phyloP scores from a whole-genome alignment of 37 sponge, comb jelly and placozoan genomes.

The Theonella swinhoei region DNA sequence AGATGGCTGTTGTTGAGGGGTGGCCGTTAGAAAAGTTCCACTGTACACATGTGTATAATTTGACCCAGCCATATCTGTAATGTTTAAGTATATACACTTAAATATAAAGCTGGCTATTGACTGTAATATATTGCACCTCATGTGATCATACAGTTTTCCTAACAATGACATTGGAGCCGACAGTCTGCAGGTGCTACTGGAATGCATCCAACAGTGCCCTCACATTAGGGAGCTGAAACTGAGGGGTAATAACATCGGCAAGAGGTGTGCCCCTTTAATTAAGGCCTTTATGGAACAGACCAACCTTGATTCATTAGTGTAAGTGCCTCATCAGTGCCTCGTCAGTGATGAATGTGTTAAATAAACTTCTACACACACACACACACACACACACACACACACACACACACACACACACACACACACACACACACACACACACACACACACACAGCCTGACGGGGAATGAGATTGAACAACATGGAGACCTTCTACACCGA shows the following conservation, averaged over 20 bases:
- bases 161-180: slow-evolving; percentile 35
- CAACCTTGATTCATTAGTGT: slow-evolving; percentile 50
- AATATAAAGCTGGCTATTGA: no score
- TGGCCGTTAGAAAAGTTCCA: no score
- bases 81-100: no score
- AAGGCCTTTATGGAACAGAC: slow-evolving; percentile 39
- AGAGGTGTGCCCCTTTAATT: slow-evolving; percentile 28
- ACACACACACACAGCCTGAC: slow-evolving; percentile 34
- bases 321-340: background rate
- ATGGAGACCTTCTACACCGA: slow-evolving; percentile 29
- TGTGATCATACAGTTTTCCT: slow-evolving; percentile 49
- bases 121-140: no score
- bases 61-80: no score
- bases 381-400: slow-evolving; percentile 25
- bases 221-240: slow-evolving; percentile 52
- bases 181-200: slow-evolving; percentile 33
- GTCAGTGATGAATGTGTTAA: background rate
- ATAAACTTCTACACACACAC: slow-evolving; percentile 17
- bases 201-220: slow-evolving; percentile 9
- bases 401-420: slow-evolving; percentile 32
- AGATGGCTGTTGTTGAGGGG: no score
- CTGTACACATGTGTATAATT: no score
- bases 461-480: slow-evolving; percentile 64
- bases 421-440: background rate
- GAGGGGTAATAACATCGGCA: slow-evolving; percentile 42